Base-by-base conservation (phyloP, 2,888 invertebrate species). In the Belgica antarctica region DNA sequence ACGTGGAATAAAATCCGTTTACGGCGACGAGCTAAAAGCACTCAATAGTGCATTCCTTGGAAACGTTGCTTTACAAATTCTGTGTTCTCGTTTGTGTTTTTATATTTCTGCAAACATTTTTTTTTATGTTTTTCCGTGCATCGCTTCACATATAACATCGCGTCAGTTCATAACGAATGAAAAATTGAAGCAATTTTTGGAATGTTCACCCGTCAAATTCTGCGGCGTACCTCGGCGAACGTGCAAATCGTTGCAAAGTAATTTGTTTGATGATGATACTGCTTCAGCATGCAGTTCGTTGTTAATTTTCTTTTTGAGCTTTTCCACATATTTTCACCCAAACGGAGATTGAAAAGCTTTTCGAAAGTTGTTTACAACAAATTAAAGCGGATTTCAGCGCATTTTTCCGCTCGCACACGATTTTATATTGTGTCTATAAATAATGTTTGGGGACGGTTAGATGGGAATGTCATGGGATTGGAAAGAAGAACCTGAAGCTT, bases 341-440 rank as follows among this genome's bases (percentile, higher is more conserved):
- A n/a, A n/a, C n/a, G n/a, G n/a, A n/a, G n/a, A n/a, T 5, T 15
- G 3, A 5, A n/a, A n/a, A 41, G 41, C 41, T 41, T 41, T n/a
- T 41, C 41, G 8, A 5, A 15, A 12, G n/a, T 41, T 41, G 41
- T 41, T 41, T 41, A 41, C 41, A 41, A 2, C 41, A 15, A 31
- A 10, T 31, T 31, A 31, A 41, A 5, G 41, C 41, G 31, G 31
- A 31, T 31, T 41, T 41, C n/a, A n/a, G 10, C 41, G 12, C 15
- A 15, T n/a, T 41, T 31, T 41, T 41, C 41, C 41, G 41, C n/a
- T 41, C 41, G 41, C 5, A 52, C 52, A 52, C 52, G 17, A 19
- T 52, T 52, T 52, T 12, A 3, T n/a, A 52, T 7, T n/a, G 7
- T 22, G 52, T 52, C 52, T 52, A 52, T 5, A 52, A 52, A 52